A percentile compares a stretch with the other conserved stretches of the same genome.
Conservation (phyloP, 2,797 vertebrate genomes). For the Rousettus madagascariensis region DNA sequence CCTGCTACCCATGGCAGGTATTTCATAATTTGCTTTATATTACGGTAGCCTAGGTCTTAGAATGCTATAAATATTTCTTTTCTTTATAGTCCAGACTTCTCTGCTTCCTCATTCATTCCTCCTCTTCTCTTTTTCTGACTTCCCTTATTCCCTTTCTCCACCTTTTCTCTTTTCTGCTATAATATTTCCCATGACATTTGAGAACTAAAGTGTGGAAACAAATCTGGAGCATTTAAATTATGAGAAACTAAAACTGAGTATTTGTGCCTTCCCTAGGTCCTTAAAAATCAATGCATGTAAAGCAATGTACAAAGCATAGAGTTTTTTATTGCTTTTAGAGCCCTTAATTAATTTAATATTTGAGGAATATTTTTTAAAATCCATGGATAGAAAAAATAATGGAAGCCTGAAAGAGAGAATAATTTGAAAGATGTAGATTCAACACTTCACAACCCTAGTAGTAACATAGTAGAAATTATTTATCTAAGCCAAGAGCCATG, state of each 20-base stretch:
- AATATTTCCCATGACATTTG: not conserved
- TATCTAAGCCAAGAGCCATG: slow-evolving; percentile 5
- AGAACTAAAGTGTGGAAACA: not conserved
- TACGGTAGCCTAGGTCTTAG: not conserved
- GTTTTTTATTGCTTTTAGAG: not conserved
- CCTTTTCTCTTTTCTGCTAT: not conserved
- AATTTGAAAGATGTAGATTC: not conserved
- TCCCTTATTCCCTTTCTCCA: not conserved
- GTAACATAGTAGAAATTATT: not conserved
- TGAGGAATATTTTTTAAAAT: not conserved
- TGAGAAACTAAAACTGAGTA: not conserved
- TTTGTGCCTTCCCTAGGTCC: not conserved
- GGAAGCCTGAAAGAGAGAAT: not conserved
- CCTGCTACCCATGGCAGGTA: not conserved
- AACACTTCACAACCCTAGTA: not conserved
- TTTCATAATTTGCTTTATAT: not conserved
- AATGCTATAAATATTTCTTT: not conserved
- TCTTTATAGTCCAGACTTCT: not conserved
- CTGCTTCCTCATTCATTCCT: not conserved
- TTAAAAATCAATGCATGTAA: not conserved
- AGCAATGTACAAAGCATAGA: not conserved
- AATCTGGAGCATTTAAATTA: not conserved
- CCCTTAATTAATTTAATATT: not conserved
- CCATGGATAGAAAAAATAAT: slow-evolving; percentile 1
- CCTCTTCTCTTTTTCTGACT: not conserved